Conservation (phyloP, 2,797 vertebrate genomes). For the Myripristis murdjan region DNA sequence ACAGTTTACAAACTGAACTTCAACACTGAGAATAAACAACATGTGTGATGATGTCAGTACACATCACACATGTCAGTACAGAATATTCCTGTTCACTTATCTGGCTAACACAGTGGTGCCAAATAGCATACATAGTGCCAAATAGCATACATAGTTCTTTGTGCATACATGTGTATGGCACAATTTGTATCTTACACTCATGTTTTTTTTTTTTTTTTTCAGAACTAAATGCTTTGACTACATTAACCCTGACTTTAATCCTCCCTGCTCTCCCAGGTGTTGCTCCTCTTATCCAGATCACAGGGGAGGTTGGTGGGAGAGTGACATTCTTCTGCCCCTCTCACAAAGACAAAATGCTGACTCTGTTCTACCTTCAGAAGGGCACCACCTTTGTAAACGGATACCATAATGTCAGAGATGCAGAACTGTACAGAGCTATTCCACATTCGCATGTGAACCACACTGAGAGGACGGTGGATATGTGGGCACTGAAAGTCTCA, state of each 20-base stretch:
- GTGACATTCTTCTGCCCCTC: slow-evolving; percentile 39
- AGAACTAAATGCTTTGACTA: neutral
- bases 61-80: no score
- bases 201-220: neutral
- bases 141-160: no score
- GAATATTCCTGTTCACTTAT: no score
- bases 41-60: no score
- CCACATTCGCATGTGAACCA: no score
- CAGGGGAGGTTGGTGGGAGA: slow-evolving; percentile 51
- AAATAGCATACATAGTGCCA: no score
- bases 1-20: no score
- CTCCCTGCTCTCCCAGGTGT: slow-evolving; percentile 39
- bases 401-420: fast-evolving
- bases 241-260: neutral
- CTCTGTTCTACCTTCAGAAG: slow-evolving; percentile 45
- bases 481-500: slow-evolving; percentile 32
- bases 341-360: fast-evolving
- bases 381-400: fast-evolving
- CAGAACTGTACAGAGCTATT: no score
- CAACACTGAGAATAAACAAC: no score
- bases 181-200: no score
- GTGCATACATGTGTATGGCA: no score
- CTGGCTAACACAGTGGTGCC: no score
- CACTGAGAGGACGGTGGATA: neutral
- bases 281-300: fast-evolving